Evolutionary conservation across 2,797 vertebrate genomes (phyloP), one percentile per base, ranked within the genome.

Genomic region (Austrolebias charrua): DNA sequence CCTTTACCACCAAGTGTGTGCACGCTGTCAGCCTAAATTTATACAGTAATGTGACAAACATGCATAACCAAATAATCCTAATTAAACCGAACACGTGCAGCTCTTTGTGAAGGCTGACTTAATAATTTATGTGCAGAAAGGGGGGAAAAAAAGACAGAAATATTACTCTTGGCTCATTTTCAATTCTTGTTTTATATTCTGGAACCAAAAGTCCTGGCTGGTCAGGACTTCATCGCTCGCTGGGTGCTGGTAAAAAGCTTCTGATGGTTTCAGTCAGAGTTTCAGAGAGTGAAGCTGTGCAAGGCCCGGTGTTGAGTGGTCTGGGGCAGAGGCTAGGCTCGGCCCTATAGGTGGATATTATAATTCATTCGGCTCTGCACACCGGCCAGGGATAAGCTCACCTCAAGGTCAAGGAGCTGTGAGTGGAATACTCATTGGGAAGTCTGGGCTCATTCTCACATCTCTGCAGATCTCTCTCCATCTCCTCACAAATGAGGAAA

Each of bases 361-460:
- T 89, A 90, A 90, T 91, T 89, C 88, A 86, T 83, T 84, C 83
- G 78, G 89, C 79, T 88, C 73, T 78, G 82, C 85, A 75, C 87
- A 76, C 78, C 77, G 76, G 79, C 78, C 86, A 75, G 83, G 79
- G 83, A 83, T 86, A 83, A 83, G 83, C 86, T 92, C 90, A 92
- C 92, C 92, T 91, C 90, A 92, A 93, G 91, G 92, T 92, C 91
- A 91, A 74, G 66, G 73, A 73, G 80, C 80, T 90, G 91, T 92
- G 91, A 92, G 89, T 71, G 81, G 92, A 93, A 93, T 93, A 90
- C 91, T 90, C 90, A 92, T 89, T 55, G 86, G 82, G 81, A 87
- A 78, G 76, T 90, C 81, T 81, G 58, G 66, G 77, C 75, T 84
- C 78, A 81, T 87, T 86, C 89, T 82, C 83, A 84, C 82, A 75